Evolutionary conservation across 1,140 invertebrate species (phyloP).

Genomic region (Diorhabda carinulata): DNA sequence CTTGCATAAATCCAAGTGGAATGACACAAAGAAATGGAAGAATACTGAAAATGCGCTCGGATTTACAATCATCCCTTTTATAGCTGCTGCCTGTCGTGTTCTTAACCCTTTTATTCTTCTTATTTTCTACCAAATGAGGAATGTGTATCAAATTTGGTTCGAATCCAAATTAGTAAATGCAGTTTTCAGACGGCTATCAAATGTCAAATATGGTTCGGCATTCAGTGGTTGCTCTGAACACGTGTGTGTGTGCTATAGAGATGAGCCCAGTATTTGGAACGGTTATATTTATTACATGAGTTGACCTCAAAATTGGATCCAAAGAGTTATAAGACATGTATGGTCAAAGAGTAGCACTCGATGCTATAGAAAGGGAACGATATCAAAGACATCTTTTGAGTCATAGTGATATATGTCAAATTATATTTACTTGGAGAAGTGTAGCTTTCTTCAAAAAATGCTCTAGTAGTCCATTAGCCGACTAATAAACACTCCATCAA

Average conservation of each 20-base stretch:
- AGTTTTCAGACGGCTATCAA: constrained; percentile 40
- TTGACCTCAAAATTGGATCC: too few species aligned
- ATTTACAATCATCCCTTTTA: constrained; percentile 23
- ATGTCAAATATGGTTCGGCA: constrained; percentile 45
- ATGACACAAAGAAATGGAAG: constrained; percentile 24
- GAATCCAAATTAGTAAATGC: constrained; percentile 45
- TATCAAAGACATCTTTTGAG: too few species aligned
- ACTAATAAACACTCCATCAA: too few species aligned
- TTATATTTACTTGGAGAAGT: too few species aligned
- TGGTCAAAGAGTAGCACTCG: too few species aligned
- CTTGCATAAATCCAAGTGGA: constrained; percentile 2
- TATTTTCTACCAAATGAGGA: constrained; percentile 37
- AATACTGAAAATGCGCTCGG: constrained; percentile 16
- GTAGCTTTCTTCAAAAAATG: too few species aligned
- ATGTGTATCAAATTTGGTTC: constrained; percentile 45
- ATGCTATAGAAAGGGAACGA: too few species aligned
- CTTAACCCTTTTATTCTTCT: constrained; percentile 35
- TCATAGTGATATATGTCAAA: too few species aligned
- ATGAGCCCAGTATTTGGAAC: neutral
- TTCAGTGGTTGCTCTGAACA: constrained; percentile 17
- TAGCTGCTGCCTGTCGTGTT: constrained; percentile 14
- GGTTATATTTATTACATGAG: neutral
- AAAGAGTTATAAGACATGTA: too few species aligned
- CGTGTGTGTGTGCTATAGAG: neutral
- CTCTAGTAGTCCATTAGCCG: too few species aligned